Evolutionary conservation across 2,888 invertebrate genomes (phyloP), one percentile per base, ranked within the genome.

Genomic region (Frankliniella intonsa): DNA sequence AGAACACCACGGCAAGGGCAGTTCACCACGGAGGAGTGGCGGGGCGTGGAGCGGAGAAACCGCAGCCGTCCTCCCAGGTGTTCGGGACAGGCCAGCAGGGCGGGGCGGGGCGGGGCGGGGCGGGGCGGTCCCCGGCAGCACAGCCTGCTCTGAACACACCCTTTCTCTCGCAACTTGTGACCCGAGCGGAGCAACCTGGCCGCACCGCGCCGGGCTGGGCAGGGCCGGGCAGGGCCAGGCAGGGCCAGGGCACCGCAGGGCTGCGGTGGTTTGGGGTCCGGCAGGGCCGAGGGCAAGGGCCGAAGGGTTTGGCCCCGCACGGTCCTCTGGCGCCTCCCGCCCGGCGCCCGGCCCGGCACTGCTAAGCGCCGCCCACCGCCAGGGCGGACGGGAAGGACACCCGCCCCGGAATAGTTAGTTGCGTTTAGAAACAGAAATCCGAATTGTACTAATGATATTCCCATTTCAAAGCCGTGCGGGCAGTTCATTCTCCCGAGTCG

Each of bases 1-100:
- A 76, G 69, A 25, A 25, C 69, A n/a, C 69, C 69, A 22, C 69
- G 69, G 69, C 69, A 22, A 22, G 69, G 65, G 19, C 11, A 69
- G 69, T 22, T 69, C 69, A 55, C 55, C 55, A 55, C 55, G 69
- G 69, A 25, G 69, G 55, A 38, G 38, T 38, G 38, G 38, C 38
- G 38, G 38, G 38, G 55, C 17, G 14, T 22, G 25, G 69, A 25
- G 69, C 22, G 69, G 69, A 22, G 22, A 76, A 25, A 76, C 69
- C 69, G 69, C 69, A 76, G 25, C 69, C 69, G 69, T 76, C 69
- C 69, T 76, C 69, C 69, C 69, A 76, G 69, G 69, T 76, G 69
- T 76, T 76, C 69, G 69, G 69, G 69, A 76, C 69, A 76, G 69
- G 22, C 69, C 69, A n/a, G n/a, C 62, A 62, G 69, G 55, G 55